Evolutionary conservation across 1,140 invertebrate genomes (phyloP), one percentile per base, ranked within the genome.

Genomic region (Andricus grossulariae): DNA sequence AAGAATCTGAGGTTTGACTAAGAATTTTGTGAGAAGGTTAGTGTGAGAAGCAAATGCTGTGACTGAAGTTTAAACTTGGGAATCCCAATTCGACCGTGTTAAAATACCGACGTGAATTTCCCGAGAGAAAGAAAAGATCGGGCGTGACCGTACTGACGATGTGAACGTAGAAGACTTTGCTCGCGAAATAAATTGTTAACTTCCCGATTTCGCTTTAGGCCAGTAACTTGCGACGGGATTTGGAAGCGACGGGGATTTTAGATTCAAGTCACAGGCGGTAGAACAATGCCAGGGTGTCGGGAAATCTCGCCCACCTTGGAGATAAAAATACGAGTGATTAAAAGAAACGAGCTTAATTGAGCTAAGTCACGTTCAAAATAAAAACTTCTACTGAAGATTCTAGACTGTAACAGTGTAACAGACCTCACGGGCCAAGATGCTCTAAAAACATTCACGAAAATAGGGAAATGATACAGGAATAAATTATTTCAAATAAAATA

Each of bases 121-220:
- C 21, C 76, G 75, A 72, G 70, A 82, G 82, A 77, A 80, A 85
- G 80, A 85, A 80, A 85, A 84, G 78, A 51, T 55, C 73, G 50
- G 77, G 80, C 82, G 84, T 83, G 84, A 85, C 80, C 51, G 77
- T 76, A 82, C 84, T 85, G 75, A 83, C 75, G 83, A 85, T 85
- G 78, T 72, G 80, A 75, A 60, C 55, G 75, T 52, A 72, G 49
- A 19, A 7, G 73, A 49, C 66, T 76, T 55, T 77, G 45, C 60
- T 75, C 73, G 80, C 83, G 82, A 84, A 84, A 83, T 85, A 85
- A 85, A 85, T 85, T 83, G 84, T 85, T 85, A 83, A 83, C 80
- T 76, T 39, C 78, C 76, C 82, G 81, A 83, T 85, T 83, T 83
- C 83, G 76, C 71, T 72, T 60, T 32, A 52, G 45, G 50, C 57